Conservation (phyloP, 2,113 vertebrate genomes). For the Hydrolagus affinis region DNA sequence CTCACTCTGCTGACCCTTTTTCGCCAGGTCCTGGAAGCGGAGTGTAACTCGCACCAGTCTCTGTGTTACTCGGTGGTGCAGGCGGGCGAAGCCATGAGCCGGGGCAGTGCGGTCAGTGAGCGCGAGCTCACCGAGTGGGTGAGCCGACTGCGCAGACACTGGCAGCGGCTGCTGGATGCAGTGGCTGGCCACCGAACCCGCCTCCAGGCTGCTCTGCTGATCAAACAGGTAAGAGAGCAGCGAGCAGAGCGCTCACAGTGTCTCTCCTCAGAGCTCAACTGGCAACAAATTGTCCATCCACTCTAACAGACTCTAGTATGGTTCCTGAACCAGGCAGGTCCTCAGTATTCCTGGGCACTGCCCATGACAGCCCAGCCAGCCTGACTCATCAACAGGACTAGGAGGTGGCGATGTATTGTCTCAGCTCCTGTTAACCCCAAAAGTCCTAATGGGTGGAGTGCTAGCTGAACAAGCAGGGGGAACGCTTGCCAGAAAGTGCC, state of each 20-base stretch:
- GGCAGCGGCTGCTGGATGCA: slow-evolving; percentile 60
- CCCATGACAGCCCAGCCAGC: too few relatives aligned
- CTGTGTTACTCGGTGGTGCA: slow-evolving; percentile 53
- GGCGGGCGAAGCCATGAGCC: slow-evolving; percentile 59
- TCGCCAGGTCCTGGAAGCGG: slow-evolving; percentile 60
- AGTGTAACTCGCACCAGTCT: slow-evolving; percentile 62
- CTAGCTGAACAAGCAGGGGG: too few relatives aligned
- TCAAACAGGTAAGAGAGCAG: slow-evolving; percentile 59
- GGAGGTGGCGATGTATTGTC: too few relatives aligned
- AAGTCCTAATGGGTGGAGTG: too few relatives aligned
- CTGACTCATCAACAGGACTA: too few relatives aligned
- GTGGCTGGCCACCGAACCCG: slow-evolving; percentile 42
- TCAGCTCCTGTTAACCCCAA: too few relatives aligned
- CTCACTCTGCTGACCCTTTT: too few relatives aligned
- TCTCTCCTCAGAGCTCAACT: background rate
- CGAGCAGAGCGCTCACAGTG: background rate
- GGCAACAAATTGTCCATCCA: too few relatives aligned
- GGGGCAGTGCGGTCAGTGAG: slow-evolving; percentile 37
- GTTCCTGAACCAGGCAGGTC: too few relatives aligned
- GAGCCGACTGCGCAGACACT: slow-evolving; percentile 56
- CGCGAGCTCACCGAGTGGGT: slow-evolving; percentile 55
- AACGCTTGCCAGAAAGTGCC: too few relatives aligned
- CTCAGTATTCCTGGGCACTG: too few relatives aligned
- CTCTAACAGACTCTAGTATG: too few relatives aligned
- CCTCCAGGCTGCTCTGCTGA: slow-evolving; percentile 62